These are phyloP conservation scores for Heliangelus exortis DNA, from an alignment of 2,797 vertebrate species.

Conservation along the genomic window DNA sequence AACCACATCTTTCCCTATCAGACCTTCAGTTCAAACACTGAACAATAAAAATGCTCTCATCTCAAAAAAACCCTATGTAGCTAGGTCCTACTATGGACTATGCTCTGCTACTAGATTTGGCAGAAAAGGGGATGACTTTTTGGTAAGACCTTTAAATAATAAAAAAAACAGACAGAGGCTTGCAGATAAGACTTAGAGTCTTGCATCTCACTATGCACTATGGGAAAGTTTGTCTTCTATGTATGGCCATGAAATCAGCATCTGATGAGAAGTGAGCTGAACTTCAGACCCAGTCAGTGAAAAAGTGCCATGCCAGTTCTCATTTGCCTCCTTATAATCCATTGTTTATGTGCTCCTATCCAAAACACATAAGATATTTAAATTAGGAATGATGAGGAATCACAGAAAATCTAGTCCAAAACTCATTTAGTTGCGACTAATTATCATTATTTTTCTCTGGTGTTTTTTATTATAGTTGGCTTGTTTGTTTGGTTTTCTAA, in stretches of 20 bases:
- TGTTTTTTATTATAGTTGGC: neutral
- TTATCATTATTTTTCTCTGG: neutral
- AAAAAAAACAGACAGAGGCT: neutral
- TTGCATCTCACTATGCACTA: neutral
- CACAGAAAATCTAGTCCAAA: slow-evolving; percentile 14
- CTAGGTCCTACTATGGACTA: neutral
- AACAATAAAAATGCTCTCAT: neutral
- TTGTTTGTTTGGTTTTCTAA: neutral
- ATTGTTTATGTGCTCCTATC: neutral
- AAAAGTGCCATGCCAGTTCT: neutral
- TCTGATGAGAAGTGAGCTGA: neutral
- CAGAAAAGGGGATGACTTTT: neutral
- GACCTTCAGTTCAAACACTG: neutral
- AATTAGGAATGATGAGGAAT: slow-evolving; percentile 56
- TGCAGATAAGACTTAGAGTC: neutral
- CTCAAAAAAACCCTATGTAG: neutral
- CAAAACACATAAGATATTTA: slow-evolving; percentile 46
- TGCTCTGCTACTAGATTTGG: neutral
- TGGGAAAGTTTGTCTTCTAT: neutral
- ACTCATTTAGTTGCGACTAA: slow-evolving; percentile 61
- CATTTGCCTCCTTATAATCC: neutral
- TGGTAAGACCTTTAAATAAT: neutral
- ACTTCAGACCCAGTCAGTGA: neutral
- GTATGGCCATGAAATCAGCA: neutral
- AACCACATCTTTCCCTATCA: neutral